Percentiles rank a stretch among this genome's conserved stretches.
Conservation (phyloP, 2,888 invertebrate genomes). For the Acronicta leporina region DNA sequence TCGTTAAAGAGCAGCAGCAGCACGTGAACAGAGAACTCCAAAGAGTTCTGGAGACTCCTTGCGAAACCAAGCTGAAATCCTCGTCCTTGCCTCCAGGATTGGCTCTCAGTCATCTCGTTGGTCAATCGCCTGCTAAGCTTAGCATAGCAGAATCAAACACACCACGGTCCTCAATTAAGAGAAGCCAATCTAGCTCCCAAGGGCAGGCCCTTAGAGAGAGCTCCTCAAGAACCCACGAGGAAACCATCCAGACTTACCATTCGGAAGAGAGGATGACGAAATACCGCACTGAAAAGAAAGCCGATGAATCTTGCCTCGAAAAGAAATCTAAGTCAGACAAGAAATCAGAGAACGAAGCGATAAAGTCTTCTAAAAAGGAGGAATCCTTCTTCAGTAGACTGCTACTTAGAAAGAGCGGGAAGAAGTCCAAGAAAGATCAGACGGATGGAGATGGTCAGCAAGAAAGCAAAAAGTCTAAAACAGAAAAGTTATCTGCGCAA, state of each 20-base stretch:
- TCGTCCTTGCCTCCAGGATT: conserved; percentile 91
- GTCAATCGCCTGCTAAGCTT: conserved; percentile 86
- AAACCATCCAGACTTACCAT: conserved; percentile 67
- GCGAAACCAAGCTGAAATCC: conserved; percentile 90
- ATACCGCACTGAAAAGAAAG: conserved; percentile 78
- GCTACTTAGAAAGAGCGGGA: conserved; percentile 91
- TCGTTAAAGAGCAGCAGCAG: conserved; percentile 80
- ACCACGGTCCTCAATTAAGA: conserved; percentile 83
- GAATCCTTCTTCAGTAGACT: conserved; percentile 91
- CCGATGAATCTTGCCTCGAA: conserved; percentile 85
- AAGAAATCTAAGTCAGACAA: conserved; percentile 86
- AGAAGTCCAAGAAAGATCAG: conserved; percentile 90
- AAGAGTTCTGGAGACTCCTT: conserved; percentile 79
- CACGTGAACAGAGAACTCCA: conserved; percentile 80
- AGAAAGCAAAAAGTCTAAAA: conserved; percentile 80
- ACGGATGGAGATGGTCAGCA: conserved; percentile 79
- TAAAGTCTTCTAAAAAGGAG: conserved; percentile 87
- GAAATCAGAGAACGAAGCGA: conserved; percentile 84
- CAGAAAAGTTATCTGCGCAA: conserved; percentile 74
- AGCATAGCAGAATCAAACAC: conserved; percentile 83
- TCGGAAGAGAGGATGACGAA: conserved; percentile 78
- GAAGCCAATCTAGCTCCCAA: conserved; percentile 87
- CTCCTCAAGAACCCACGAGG: conserved; percentile 70
- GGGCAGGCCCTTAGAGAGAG: conserved; percentile 78
- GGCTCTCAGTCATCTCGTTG: conserved; percentile 85